Percentiles rank a stretch among this genome's conserved stretches.
These are phyloP conservation scores for Gymnoscopelus microlampas DNA, from an alignment of 2,797 vertebrate species.

Conservation along the genomic window DNA sequence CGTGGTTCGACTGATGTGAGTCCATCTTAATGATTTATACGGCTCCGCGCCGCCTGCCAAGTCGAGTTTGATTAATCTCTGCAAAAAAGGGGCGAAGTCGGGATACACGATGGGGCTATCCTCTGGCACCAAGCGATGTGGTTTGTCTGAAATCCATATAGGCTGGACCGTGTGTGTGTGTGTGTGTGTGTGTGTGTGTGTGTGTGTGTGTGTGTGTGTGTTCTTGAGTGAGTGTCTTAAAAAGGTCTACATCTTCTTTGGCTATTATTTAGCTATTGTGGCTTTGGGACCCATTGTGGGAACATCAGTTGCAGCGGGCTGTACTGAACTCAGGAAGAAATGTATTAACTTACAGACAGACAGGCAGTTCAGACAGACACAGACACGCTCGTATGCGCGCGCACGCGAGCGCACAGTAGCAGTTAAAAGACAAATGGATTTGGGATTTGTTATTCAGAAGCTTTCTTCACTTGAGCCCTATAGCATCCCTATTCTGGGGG, in stretches of 20 bases:
- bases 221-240: constrained; percentile 35
- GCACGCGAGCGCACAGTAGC: not conserved
- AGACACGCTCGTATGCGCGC: not conserved
- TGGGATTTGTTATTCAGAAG: too few relatives aligned
- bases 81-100: constrained; percentile 19
- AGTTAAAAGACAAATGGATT: too few relatives aligned
- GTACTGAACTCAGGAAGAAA: constrained; percentile 63
- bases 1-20: not conserved
- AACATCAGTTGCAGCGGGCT: constrained; percentile 51
- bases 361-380: not conserved
- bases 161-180: not conserved
- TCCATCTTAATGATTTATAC: constrained; percentile 51
- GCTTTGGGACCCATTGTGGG: constrained; percentile 59
- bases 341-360: constrained; percentile 31
- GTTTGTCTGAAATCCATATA: constrained; percentile 32
- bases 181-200: constrained; percentile 18
- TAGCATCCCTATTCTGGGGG: too few relatives aligned
- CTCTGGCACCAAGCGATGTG: constrained; percentile 37
- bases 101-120: not conserved
- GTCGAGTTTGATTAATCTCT: constrained; percentile 52
- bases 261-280: constrained; percentile 71
- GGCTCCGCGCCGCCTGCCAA: constrained; percentile 35
- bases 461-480: too few relatives aligned
- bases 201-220: constrained; percentile 14
- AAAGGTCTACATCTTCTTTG: constrained; percentile 47